These are phyloP conservation scores for Colinus virginianus DNA, from an alignment of 2,113 vertebrate genomes.

Conservation along the genomic window DNA sequence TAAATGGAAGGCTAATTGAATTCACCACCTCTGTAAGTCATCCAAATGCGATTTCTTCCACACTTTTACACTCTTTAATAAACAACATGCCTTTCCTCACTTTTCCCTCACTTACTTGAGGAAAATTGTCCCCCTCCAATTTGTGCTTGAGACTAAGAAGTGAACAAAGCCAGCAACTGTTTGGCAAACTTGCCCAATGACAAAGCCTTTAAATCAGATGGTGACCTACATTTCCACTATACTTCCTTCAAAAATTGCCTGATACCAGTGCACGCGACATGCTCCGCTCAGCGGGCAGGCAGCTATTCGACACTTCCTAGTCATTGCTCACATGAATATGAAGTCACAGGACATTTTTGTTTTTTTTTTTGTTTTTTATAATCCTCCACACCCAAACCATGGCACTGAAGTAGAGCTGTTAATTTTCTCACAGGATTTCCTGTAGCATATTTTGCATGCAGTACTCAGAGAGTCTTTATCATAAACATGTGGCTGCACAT, in stretches of 20 bases:
- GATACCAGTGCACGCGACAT: background rate
- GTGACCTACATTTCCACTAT: background rate
- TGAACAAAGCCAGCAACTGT: background rate
- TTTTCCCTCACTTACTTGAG: background rate
- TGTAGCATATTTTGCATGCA: background rate
- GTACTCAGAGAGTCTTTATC: background rate
- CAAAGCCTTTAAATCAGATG: background rate
- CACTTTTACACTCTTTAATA: background rate
- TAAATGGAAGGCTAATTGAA: background rate
- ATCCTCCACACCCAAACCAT: background rate
- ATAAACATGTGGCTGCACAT: background rate
- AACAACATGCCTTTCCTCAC: background rate
- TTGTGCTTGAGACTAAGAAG: background rate
- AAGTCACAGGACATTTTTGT: background rate
- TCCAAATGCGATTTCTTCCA: background rate
- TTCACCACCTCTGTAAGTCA: background rate
- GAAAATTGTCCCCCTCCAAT: background rate
- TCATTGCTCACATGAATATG: background rate
- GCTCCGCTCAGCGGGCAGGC: background rate
- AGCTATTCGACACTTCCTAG: background rate
- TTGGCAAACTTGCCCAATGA: background rate
- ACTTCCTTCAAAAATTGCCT: background rate
- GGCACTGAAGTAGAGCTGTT: background rate
- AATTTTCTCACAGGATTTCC: background rate
- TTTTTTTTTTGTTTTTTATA: background rate